These are phyloP conservation scores for Spinus olivaceus DNA, from an alignment of 2,797 vertebrate genomes.

Conservation along the genomic window DNA sequence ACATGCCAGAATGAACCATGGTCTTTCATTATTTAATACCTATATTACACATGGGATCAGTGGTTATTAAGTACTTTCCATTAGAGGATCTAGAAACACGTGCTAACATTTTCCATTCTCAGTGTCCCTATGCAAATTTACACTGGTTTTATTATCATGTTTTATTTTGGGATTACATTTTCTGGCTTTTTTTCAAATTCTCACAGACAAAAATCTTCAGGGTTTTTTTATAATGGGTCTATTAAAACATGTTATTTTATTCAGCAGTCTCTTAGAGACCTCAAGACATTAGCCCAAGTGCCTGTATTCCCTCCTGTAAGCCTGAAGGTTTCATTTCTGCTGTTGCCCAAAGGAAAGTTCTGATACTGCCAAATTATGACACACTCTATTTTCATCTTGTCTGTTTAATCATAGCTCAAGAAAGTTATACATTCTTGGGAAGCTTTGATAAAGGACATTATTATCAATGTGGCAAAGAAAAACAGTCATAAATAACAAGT, in stretches of 20 bases:
- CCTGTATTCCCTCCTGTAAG: not conserved
- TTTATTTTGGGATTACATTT: not conserved
- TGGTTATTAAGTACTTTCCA: slow-evolving; percentile 13
- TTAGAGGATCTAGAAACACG: not conserved
- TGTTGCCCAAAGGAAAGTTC: not conserved
- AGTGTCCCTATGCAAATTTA: not conserved
- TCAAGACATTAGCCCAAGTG: not conserved
- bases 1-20: not conserved
- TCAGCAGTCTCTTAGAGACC: not conserved
- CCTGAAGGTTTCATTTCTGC: not conserved
- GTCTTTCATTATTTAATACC: not conserved
- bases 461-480: not conserved
- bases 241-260: not conserved
- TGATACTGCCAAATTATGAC: not conserved
- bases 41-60: not conserved
- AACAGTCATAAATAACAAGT: not conserved
- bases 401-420: not conserved
- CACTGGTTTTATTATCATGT: not conserved
- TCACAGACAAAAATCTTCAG: not conserved
- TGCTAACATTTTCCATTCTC: not conserved
- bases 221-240: not conserved
- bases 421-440: not conserved
- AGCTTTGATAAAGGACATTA: not conserved
- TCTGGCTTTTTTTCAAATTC: not conserved
- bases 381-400: not conserved